Evolutionary conservation across 1,140 invertebrate genomes (phyloP), one percentile per base, ranked within the genome.

Genomic region (Drosophila melanogaster): DNA sequence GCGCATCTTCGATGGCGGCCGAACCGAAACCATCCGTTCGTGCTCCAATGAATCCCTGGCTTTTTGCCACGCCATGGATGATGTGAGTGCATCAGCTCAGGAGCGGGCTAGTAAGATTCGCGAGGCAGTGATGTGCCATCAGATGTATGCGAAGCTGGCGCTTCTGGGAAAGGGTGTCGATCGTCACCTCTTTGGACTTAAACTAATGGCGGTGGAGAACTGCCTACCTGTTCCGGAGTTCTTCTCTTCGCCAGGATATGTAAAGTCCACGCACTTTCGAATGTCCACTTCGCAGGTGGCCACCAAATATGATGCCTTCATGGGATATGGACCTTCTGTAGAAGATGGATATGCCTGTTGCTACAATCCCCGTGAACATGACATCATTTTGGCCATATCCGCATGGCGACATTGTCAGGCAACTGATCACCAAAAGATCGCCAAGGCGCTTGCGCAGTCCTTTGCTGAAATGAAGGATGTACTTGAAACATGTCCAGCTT

Each of bases 11-110:
- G 91, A 94, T 12, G 94, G 95, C 57, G 97, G 97, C 2, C 94
- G 98, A 51, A 98, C 97, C 1, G 98, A 98, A 92, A 98, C 96
- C 1, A 98, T 99, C 72, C 93, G 98, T 44, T 97, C 97, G 0
- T 97, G 97, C 80, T 97, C 96, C 1, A 92, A 93, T 2, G 96
- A 97, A 92, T 96, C 96, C 0, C 77, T 96, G 0, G 93, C 94
- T 8, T 98, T 98, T 92, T 96, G 96, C 7, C 93, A 94, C 86
- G 93, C 94, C 0, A 95, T 98, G 95, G 77, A 94, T 1, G 47
- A 50, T 11, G 92, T 15, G n/a, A 6, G 8, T 11, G 11, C n/a
- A 1, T 1, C 46, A 15, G 4, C 2, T 11, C 84, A 41, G 62
- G 11, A 81, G 78, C 30, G 92, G 12, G 78, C 22, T 19, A n/a